These are phyloP conservation scores for Napeogenes inachia DNA, from an alignment of 2,888 invertebrate species.

Conservation along the genomic window DNA sequence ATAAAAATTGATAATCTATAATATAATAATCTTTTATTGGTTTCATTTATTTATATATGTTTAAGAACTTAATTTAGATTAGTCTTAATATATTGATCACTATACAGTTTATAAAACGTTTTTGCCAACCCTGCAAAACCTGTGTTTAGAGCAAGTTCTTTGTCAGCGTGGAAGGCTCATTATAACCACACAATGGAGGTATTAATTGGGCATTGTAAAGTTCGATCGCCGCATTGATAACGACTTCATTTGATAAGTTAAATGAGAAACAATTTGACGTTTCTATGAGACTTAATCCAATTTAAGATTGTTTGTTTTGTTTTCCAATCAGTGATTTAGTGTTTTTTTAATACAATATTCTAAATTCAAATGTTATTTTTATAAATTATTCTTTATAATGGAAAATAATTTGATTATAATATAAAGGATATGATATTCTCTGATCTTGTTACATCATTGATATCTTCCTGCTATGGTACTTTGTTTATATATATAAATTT, in stretches of 20 bases:
- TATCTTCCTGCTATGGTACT: too few species aligned
- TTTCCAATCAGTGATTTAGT: neutral
- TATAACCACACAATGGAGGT: constrained; percentile 25
- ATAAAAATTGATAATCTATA: too few species aligned
- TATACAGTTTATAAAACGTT: neutral
- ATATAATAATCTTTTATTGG: neutral
- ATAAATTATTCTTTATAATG: too few species aligned
- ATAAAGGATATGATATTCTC: too few species aligned
- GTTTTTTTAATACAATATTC: too few species aligned
- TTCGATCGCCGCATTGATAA: constrained; percentile 21
- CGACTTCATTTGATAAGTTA: constrained; percentile 16
- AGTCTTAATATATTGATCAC: neutral
- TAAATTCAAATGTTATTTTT: too few species aligned
- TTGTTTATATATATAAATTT: too few species aligned
- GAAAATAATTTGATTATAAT: too few species aligned
- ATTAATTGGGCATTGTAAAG: constrained; percentile 27
- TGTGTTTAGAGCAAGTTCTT: constrained; percentile 21
- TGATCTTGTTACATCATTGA: too few species aligned
- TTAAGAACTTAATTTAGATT: neutral
- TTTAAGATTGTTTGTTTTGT: neutral
- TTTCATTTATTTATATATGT: neutral
- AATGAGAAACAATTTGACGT: constrained; percentile 12
- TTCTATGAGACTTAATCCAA: constrained; percentile 1
- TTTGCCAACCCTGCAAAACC: constrained; percentile 3
- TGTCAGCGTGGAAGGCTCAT: constrained; percentile 29